Conservation (phyloP, 2,888 invertebrate genomes). For the Andrena trimmerana region DNA sequence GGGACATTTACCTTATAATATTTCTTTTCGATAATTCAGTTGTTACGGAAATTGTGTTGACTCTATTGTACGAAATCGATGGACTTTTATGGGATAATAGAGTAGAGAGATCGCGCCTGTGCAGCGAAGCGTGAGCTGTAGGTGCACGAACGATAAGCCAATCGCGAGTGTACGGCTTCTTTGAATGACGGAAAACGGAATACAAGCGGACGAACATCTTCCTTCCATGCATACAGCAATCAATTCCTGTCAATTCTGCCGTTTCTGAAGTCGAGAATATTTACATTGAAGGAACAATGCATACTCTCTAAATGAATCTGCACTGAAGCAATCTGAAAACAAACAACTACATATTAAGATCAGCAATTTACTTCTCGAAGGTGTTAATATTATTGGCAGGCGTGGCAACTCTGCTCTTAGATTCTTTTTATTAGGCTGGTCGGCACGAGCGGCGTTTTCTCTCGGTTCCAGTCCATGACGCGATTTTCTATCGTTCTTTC, state of each 20-base stretch:
- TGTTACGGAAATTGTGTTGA: background rate
- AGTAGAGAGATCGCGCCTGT: background rate
- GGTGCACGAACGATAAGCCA: conserved; percentile 53
- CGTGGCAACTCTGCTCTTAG: too few species aligned
- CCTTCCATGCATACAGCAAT: background rate
- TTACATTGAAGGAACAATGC: background rate
- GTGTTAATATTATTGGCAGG: too few species aligned
- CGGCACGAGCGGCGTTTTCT: too few species aligned
- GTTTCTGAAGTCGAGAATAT: background rate
- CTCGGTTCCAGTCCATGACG: too few species aligned
- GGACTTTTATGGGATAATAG: conserved; percentile 21
- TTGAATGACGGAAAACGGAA: conserved; percentile 55
- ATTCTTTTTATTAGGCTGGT: too few species aligned
- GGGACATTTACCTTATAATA: too few species aligned
- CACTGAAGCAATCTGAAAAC: too few species aligned
- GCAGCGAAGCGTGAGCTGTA: background rate
- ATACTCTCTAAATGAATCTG: background rate
- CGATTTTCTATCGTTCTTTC: too few species aligned
- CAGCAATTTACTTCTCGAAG: too few species aligned
- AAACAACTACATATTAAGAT: too few species aligned
- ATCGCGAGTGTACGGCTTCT: conserved; percentile 39
- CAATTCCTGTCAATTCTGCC: background rate
- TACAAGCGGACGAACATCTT: conserved; percentile 43
- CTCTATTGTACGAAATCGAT: background rate
- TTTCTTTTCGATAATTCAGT: background rate